Percentiles rank a stretch among this genome's conserved stretches.
These are phyloP conservation scores for Neodon shergylaensis DNA, from an alignment of 2,113 vertebrate genomes.

Conservation along the genomic window DNA sequence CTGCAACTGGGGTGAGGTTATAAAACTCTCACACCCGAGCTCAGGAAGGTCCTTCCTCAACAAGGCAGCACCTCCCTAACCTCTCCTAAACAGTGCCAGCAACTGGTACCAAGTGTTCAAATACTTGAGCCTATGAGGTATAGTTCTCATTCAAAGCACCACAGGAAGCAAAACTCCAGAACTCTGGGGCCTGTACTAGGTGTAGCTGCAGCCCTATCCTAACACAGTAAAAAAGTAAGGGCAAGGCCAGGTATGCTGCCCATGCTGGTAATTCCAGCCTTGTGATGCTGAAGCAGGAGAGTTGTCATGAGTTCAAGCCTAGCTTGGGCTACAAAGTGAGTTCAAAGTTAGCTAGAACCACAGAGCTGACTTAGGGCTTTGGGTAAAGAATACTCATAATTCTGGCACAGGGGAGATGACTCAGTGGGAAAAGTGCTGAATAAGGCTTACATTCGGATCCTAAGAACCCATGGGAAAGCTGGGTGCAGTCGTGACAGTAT, in stretches of 20 bases:
- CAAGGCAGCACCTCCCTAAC: background rate
- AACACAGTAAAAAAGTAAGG: background rate
- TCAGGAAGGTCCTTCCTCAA: background rate
- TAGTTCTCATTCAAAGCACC: background rate
- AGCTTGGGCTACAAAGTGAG: background rate
- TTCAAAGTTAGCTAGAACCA: background rate
- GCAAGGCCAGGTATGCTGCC: background rate
- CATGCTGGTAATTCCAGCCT: background rate
- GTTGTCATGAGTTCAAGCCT: background rate
- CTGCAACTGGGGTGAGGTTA: background rate
- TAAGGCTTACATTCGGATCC: too few species aligned
- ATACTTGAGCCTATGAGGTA: background rate
- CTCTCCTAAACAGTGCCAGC: background rate
- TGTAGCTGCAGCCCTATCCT: background rate
- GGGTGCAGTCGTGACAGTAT: background rate
- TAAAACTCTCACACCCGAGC: background rate
- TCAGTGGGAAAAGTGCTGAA: background rate
- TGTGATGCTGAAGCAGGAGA: background rate
- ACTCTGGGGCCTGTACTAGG: background rate
- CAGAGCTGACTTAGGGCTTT: background rate
- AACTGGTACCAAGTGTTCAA: background rate
- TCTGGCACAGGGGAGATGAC: background rate
- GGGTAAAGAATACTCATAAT: background rate
- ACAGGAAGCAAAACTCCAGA: background rate
- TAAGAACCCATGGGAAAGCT: background rate